Percentiles rank a stretch among this genome's conserved stretches.
These are phyloP conservation scores for Chrysoperla carnea DNA, from an alignment of 1,140 invertebrate genomes.

Conservation along the genomic window DNA sequence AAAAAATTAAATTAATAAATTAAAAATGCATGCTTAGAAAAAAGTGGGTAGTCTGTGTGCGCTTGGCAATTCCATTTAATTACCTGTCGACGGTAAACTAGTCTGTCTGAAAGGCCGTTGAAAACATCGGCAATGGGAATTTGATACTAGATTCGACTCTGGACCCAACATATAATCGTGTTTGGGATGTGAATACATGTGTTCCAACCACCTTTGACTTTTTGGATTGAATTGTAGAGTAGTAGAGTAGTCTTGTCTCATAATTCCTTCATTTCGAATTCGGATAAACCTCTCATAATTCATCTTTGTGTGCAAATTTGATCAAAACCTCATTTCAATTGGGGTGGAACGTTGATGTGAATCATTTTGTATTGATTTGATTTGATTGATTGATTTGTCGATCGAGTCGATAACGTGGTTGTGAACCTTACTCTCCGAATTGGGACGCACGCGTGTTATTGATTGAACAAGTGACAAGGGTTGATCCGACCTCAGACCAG, in stretches of 20 bases:
- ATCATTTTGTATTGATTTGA: background rate
- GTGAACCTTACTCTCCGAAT: too few relatives aligned
- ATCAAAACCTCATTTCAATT: background rate
- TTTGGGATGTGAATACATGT: too few relatives aligned
- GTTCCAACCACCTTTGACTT: too few relatives aligned
- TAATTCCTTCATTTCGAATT: background rate
- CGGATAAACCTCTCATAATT: background rate
- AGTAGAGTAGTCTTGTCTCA: background rate
- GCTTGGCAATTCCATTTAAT: background rate
- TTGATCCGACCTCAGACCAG: background rate
- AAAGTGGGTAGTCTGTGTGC: background rate
- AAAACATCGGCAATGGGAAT: background rate
- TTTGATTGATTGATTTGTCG: background rate
- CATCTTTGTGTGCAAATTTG: background rate
- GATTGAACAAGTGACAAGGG: too few relatives aligned
- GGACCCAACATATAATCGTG: too few relatives aligned
- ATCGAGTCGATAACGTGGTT: background rate
- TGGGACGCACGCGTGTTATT: too few relatives aligned
- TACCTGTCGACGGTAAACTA: background rate
- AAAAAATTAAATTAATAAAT: too few relatives aligned
- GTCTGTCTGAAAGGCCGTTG: background rate
- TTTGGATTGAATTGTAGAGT: too few relatives aligned
- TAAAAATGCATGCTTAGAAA: too few relatives aligned
- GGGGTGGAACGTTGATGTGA: background rate
- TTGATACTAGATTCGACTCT: too few relatives aligned